These are phyloP conservation scores for Magallana angulata DNA, from an alignment of 1,140 invertebrate genomes.

Conservation along the genomic window DNA sequence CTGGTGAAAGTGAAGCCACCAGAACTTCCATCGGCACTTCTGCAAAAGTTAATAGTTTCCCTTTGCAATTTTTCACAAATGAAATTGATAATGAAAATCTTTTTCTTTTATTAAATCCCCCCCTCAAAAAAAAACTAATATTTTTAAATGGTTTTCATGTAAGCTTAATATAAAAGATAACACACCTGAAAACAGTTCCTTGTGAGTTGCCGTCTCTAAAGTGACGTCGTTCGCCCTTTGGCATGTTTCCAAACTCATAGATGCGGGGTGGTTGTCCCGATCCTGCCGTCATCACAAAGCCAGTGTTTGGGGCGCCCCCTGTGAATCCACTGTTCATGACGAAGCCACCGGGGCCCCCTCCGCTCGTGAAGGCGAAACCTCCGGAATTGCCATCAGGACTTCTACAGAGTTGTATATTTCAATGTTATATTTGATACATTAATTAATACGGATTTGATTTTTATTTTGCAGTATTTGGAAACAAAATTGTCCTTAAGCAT, in stretches of 20 bases:
- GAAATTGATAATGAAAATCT: too few relatives aligned
- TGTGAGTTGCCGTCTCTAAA: neutral
- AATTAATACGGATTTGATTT: too few relatives aligned
- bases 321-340: neutral
- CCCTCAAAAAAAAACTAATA: neutral
- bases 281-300: conserved; percentile 12
- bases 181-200: conserved; percentile 12
- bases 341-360: neutral
- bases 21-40: conserved; percentile 28
- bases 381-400: conserved; percentile 3
- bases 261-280: neutral
- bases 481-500: too few relatives aligned
- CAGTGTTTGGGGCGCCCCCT: neutral
- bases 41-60: neutral
- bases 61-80: too few relatives aligned
- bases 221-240: neutral
- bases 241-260: neutral
- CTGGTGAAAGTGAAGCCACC: conserved; percentile 26
- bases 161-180: neutral
- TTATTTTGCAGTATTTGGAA: too few relatives aligned
- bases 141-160: too few relatives aligned
- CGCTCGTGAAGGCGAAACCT: neutral
- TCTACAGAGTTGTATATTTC: neutral
- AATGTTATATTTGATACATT: too few relatives aligned
- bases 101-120: too few relatives aligned